Evolutionary conservation across 2,797 vertebrate species (phyloP), one percentile per base, ranked within the genome.

Genomic region (Cyclura pinguis): DNA sequence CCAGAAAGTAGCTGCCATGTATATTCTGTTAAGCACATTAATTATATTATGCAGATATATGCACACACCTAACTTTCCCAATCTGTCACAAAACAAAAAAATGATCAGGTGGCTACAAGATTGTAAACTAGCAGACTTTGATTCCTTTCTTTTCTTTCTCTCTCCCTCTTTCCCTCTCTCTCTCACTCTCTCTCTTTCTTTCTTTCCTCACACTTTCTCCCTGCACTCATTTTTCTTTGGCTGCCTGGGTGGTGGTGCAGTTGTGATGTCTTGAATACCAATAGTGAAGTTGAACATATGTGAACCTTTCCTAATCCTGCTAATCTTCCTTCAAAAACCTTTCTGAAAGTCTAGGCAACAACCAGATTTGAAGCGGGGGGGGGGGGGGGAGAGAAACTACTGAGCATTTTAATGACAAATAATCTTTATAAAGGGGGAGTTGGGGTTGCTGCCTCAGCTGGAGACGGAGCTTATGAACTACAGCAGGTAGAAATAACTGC

Each of bases 281-380:
- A 98, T 98, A 97, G 98, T 98, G 98, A 98, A 97, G 97, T 98
- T 96, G 97, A 99, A 98, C 98, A 99, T 99, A 99, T 99, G 99
- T 98, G 98, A 98, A 98, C 98, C 98, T 98, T 98, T 98, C 98
- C 98, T 99, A 99, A 99, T 99, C 99, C 98, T 98, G 97, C 98
- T 99, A 99, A 99, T 99, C 98, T 99, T 96, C 97, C 98, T 98
- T 98, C 98, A 98, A 97, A 98, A 98, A 96, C 96, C 96, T 97
- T 97, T 95, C 97, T 96, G 97, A 96, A 96, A 97, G 96, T 96
- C 94, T 94, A 97, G 96, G 96, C 96, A 97, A 97, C 96, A 97
- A 96, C 97, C 96, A 97, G 96, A 97, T 97, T 96, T 96, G 92
- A 94, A 97, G 94, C 90, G 93, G 50, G 3, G 1, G 42, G 93